phyloP scores from a whole-genome alignment of 2,888 invertebrate genomes.

The Syrista parreyssii region DNA sequence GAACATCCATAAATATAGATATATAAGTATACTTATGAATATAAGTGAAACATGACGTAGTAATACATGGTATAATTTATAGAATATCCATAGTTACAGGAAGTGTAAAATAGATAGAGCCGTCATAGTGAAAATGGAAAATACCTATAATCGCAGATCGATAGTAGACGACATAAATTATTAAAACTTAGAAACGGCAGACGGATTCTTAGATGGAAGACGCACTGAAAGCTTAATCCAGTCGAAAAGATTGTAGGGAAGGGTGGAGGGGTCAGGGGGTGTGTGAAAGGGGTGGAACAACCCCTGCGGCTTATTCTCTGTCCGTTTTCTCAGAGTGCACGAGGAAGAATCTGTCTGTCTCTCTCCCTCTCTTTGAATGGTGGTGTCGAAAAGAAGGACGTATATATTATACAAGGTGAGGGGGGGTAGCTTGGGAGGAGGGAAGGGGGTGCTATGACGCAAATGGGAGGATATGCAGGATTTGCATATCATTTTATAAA shows the following conservation, averaged over 20 bases:
- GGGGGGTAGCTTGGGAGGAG: constrained; percentile 10
- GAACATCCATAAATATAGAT: not conserved
- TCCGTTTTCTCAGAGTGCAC: constrained; percentile 6
- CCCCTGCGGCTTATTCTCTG: not conserved
- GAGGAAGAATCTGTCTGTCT: constrained; percentile 14
- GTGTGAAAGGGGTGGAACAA: not conserved
- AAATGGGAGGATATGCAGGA: constrained; percentile 46
- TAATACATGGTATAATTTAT: not conserved
- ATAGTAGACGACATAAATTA: not conserved
- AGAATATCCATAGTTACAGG: not conserved
- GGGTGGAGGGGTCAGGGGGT: no score
- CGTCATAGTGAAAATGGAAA: not conserved
- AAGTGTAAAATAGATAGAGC: not conserved
- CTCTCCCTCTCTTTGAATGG: not conserved
- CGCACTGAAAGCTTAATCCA: not conserved
- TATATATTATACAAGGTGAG: constrained; percentile 37
- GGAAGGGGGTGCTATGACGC: constrained; percentile 23
- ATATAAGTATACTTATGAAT: not conserved
- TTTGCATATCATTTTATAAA: constrained; percentile 55
- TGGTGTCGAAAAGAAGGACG: constrained; percentile 21
- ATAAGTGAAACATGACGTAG: not conserved
- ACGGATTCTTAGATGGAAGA: not conserved
- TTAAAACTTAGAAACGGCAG: not conserved
- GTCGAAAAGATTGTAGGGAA: not conserved
- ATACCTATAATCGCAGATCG: not conserved